A percentile compares a stretch with the other conserved stretches of the same genome.
Conservation (phyloP, 92 coral and sea anemone genomes). For the Porites cylindrica region DNA sequence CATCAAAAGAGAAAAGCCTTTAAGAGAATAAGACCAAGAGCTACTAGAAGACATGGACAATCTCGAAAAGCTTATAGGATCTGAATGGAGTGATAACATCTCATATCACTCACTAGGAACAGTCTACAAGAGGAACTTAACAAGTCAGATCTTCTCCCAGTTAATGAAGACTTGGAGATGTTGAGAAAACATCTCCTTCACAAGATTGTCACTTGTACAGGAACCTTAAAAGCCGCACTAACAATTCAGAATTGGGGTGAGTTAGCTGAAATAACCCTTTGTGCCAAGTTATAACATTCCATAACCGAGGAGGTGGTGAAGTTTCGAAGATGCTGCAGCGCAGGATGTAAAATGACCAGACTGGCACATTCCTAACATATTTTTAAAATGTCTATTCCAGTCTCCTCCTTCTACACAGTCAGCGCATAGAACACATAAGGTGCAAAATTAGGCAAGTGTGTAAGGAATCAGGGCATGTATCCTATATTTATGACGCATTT, state of each 20-base stretch:
- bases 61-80: constrained; percentile 34
- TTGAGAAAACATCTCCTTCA: constrained; percentile 29
- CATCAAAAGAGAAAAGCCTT: too few species aligned
- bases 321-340: constrained; percentile 24
- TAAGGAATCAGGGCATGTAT: too few species aligned
- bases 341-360: constrained; percentile 13
- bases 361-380: too few species aligned
- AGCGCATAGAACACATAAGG: too few species aligned
- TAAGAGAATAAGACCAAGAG: too few species aligned
- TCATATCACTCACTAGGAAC: constrained; percentile 37
- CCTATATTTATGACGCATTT: too few species aligned
- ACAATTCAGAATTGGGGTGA: constrained; percentile 21
- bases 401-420: too few species aligned
- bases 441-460: too few species aligned
- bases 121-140: constrained; percentile 15
- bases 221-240: neutral
- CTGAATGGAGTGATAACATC: constrained; percentile 58
- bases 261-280: constrained; percentile 28
- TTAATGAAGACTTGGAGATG: constrained; percentile 33
- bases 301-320: constrained; percentile 63
- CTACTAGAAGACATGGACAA: constrained; percentile 15
- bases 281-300: constrained; percentile 38
- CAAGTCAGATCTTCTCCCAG: constrained; percentile 43
- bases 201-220: neutral
- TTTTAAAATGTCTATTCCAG: too few species aligned